A percentile compares a stretch with the other conserved stretches of the same genome.
These are phyloP conservation scores for Megalopta genalis DNA, from an alignment of 1,140 invertebrate genomes.

Conservation along the genomic window DNA sequence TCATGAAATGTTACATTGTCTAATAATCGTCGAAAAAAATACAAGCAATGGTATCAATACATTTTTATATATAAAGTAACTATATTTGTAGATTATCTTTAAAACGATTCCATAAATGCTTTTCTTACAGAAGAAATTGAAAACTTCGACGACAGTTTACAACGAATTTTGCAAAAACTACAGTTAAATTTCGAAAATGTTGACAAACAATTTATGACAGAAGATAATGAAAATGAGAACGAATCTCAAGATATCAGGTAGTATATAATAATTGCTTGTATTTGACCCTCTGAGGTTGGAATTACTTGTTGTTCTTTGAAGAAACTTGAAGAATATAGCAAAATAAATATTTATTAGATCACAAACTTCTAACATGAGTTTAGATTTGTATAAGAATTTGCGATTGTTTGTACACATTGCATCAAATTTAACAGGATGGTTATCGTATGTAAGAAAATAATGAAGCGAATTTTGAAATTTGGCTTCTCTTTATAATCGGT, in stretches of 20 bases:
- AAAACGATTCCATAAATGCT: not conserved
- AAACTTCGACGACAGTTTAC: conserved; percentile 51
- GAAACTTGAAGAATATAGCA: no score
- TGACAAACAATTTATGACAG: conserved; percentile 42
- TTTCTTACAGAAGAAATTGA: conserved; percentile 29
- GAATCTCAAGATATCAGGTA: conserved; percentile 46
- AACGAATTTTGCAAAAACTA: conserved; percentile 45
- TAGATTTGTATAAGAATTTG: no score
- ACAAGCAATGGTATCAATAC: conserved; percentile 23
- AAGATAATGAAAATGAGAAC: conserved; percentile 19
- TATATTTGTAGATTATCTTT: not conserved
- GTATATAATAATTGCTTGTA: not conserved
- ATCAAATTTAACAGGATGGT: no score
- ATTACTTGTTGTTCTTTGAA: not conserved
- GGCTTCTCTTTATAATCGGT: no score
- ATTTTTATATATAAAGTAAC: not conserved
- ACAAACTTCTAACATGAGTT: not conserved
- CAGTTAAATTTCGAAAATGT: conserved; percentile 48
- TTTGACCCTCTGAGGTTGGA: not conserved
- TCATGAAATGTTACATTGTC: conserved; percentile 32
- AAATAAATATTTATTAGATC: not conserved
- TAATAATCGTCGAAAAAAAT: conserved; percentile 26
- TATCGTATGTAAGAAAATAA: no score
- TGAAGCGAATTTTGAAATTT: no score
- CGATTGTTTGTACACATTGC: no score